phyloP scores from a whole-genome alignment of 1,140 invertebrate genomes.

The Drosophila varians region DNA sequence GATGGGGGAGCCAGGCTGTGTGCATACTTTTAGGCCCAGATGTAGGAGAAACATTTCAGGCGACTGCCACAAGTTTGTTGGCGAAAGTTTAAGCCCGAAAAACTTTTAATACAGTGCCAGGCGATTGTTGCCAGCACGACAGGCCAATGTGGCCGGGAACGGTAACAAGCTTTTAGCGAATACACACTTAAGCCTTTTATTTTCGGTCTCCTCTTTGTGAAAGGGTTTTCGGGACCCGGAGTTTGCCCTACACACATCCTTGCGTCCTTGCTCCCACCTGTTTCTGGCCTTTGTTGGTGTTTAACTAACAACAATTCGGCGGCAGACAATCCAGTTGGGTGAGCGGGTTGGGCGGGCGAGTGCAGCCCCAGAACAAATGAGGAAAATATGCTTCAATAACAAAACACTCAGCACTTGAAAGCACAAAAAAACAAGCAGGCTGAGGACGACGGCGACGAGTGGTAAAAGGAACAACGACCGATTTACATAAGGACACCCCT shows the following conservation, averaged over 20 bases:
- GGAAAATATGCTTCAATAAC: constrained; percentile 79
- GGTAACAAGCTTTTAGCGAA: constrained; percentile 67
- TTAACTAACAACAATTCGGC: constrained; percentile 35
- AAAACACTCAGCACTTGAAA: constrained; percentile 73
- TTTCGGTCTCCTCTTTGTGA: constrained; percentile 28
- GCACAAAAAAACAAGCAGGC: constrained; percentile 36
- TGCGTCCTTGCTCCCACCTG: constrained; percentile 1
- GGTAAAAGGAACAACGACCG: constrained; percentile 64
- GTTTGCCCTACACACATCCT: constrained; percentile 10
- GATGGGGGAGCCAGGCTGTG: not conserved
- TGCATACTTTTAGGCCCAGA: constrained; percentile 58
- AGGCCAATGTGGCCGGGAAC: constrained; percentile 11
- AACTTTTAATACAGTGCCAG: constrained; percentile 74
- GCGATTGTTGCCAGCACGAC: constrained; percentile 49
- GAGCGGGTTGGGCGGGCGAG: constrained; percentile 8
- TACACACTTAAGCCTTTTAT: constrained; percentile 62
- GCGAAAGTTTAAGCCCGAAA: constrained; percentile 69
- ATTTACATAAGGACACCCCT: constrained; percentile 65
- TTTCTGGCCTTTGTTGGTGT: constrained; percentile 14
- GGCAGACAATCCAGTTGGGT: not conserved
- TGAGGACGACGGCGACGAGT: constrained; percentile 17
- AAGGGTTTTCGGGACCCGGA: constrained; percentile 35
- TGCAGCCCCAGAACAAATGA: constrained; percentile 56
- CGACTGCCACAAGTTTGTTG: constrained; percentile 43
- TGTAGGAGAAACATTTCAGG: constrained; percentile 68